Base-by-base conservation (phyloP, 2,797 vertebrate species). In the Aplochiton taeniatus region DNA sequence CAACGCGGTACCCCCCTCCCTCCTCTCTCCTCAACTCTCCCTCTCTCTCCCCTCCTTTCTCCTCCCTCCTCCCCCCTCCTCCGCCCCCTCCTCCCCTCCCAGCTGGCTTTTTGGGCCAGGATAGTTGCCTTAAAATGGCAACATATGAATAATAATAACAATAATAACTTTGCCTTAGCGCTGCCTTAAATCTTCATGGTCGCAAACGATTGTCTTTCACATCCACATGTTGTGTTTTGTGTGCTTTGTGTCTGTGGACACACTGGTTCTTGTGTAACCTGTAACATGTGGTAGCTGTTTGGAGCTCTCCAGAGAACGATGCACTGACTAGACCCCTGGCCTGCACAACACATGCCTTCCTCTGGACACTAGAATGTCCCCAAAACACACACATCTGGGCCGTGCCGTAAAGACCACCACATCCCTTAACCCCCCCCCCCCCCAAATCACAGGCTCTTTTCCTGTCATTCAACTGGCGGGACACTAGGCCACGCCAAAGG, bases 41-140 rank as follows among this genome's bases (percentile, higher is more conserved):
- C 31, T 31, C 31, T 6, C 31, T 31, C 31, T 6, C 31, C 31
- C 31, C 31, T 6, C 31, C 31, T 31, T 31, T 31, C 31, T 31
- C 31, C 31, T 31, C 31, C 31, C 31, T 31, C 31, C 6, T 31
- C n/a, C n/a, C n/a, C 31, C 31, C 31, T 31, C 31, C 31, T 6
- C 6, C 31, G 3, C 31, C 31, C 31, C 31, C n/a, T n/a, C n/a
- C n/a, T n/a, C 43, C 86, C 87, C 70, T 73, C 84, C 89, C 91
- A 90, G 86, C 88, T 85, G 88, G 87, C 73, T 92, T 86, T 92
- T 92, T 91, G 86, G 85, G 79, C 84, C 91, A 78, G 85, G 85
- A 83, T 87, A 41, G 69, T 90, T 88, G 92, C 91, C 79, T 90
- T 89, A 93, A n/a, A n/a, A n/a, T n/a, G n/a, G n/a, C n/a, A n/a